These are phyloP conservation scores for Bombyx huttoni DNA, from an alignment of 2,888 invertebrate species.

Conservation along the genomic window DNA sequence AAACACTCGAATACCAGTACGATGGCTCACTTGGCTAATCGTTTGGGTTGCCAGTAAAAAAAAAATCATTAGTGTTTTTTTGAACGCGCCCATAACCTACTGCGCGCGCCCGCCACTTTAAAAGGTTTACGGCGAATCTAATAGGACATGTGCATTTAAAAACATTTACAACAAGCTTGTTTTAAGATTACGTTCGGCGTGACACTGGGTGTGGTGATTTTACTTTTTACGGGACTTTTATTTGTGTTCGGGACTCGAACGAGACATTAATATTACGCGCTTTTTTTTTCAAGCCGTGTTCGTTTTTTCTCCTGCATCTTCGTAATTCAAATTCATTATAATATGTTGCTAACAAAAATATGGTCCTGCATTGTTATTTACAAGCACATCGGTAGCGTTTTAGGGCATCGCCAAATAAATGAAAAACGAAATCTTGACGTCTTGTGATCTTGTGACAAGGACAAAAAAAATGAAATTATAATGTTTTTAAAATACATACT, in stretches of 20 bases:
- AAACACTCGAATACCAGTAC: constrained; percentile 62
- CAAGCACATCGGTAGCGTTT: too few relatives aligned
- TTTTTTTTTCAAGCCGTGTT: not conserved
- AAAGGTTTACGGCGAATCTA: constrained; percentile 61
- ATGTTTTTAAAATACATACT: too few relatives aligned
- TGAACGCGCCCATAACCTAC: constrained; percentile 43
- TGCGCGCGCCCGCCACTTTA: constrained; percentile 34
- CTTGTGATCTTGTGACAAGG: too few relatives aligned
- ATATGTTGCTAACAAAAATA: too few relatives aligned
- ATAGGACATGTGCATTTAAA: constrained; percentile 42
- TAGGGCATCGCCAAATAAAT: too few relatives aligned
- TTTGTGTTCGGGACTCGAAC: not conserved
- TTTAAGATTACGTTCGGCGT: constrained; percentile 30
- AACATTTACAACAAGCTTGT: constrained; percentile 40
- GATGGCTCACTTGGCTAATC: constrained; percentile 71
- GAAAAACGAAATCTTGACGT: too few relatives aligned
- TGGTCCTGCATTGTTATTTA: too few relatives aligned
- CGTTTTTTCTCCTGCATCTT: too few relatives aligned
- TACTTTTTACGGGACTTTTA: constrained; percentile 4
- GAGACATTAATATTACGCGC: not conserved
- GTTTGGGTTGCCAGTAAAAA: constrained; percentile 39
- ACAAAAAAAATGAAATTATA: too few relatives aligned
- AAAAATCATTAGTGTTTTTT: constrained; percentile 37
- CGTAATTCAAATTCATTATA: too few relatives aligned
- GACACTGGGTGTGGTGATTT: constrained; percentile 28